Evolutionary conservation across 1,140 invertebrate species (phyloP).

Genomic region (Drosophila elegans): DNA sequence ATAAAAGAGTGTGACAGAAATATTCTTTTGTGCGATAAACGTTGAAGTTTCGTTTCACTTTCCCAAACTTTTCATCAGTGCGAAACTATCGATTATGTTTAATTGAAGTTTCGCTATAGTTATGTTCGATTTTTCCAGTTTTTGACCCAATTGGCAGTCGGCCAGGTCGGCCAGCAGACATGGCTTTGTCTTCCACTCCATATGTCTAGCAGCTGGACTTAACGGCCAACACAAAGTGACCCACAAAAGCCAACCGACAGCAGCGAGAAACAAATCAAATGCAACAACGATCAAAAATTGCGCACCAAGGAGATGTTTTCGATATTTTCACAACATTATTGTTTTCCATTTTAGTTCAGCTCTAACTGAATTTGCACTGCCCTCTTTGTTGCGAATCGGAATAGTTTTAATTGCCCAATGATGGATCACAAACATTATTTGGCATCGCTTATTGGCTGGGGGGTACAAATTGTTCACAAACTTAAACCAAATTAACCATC

Average conservation of each 20-base stretch:
- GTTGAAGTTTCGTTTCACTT: conserved; percentile 41
- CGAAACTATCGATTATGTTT: conserved; percentile 49
- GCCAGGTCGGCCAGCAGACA: conserved; percentile 65
- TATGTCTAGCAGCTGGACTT: conserved; percentile 23
- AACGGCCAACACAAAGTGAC: conserved; percentile 10
- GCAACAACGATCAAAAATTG: conserved; percentile 45
- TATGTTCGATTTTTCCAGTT: conserved; percentile 23
- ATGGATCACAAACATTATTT: conserved; percentile 6
- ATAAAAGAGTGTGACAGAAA: conserved; percentile 8
- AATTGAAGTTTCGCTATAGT: conserved; percentile 40
- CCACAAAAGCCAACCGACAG: conserved; percentile 32
- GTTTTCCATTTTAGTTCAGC: conserved; percentile 21
- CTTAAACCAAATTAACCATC: conserved; percentile 38
- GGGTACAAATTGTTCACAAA: conserved; percentile 7
- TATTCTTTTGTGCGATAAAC: conserved; percentile 36
- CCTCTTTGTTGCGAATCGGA: conserved; percentile 3
- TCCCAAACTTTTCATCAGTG: conserved; percentile 45
- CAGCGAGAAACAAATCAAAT: conserved; percentile 33
- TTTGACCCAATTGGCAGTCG: conserved; percentile 73
- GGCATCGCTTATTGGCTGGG: conserved; percentile 6
- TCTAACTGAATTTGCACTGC: conserved; percentile 30
- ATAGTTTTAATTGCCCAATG: conserved; percentile 32
- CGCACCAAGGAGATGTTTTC: conserved; percentile 27
- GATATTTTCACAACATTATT: conserved; percentile 21
- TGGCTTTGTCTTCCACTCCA: conserved; percentile 10